Conservation (phyloP, 2,797 vertebrate genomes). For the Phoeniculus purpureus region DNA sequence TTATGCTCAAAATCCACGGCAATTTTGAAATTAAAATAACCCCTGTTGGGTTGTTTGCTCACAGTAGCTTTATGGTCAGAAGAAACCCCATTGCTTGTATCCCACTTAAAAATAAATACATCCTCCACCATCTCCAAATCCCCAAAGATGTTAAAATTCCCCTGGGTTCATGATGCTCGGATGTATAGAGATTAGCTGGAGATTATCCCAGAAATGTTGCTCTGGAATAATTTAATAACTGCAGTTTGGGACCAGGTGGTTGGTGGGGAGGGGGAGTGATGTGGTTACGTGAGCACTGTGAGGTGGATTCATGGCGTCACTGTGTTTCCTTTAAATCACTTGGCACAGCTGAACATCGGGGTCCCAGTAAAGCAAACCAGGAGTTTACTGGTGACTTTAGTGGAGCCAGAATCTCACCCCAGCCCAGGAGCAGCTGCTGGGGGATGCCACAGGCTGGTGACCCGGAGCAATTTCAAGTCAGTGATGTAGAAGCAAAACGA, state of each 20-base stretch:
- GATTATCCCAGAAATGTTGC: background rate
- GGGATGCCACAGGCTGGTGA: background rate
- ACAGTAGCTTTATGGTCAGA: background rate
- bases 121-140: background rate
- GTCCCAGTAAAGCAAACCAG: background rate
- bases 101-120: background rate
- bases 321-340: background rate
- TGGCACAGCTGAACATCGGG: rapidly evolving
- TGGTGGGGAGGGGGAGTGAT: background rate
- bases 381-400: background rate
- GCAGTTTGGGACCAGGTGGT: too few relatives aligned
- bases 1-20: background rate
- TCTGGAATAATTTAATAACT: background rate
- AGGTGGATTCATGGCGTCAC: rapidly evolving
- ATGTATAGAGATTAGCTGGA: background rate
- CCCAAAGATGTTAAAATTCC: background rate
- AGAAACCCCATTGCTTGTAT: rapidly evolving
- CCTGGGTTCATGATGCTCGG: background rate
- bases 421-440: background rate
- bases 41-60: background rate
- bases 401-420: background rate
- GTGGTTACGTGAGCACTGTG: rapidly evolving
- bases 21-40: background rate
- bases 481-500: background rate
- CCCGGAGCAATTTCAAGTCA: background rate